These are phyloP conservation scores for Drosophila parthenogenetica DNA, from an alignment of 2,888 invertebrate species.

Conservation along the genomic window DNA sequence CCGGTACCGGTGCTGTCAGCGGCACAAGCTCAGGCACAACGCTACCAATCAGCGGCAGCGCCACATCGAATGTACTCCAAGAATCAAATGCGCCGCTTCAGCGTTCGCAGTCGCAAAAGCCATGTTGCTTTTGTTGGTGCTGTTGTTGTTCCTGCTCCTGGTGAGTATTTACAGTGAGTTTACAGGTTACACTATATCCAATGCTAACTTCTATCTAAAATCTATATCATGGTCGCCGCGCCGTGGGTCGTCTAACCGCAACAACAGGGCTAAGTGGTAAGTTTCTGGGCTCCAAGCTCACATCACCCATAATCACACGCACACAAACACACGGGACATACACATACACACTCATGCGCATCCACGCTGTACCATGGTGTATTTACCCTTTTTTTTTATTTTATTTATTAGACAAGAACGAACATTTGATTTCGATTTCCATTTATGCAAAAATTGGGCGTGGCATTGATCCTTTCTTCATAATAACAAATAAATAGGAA, in stretches of 20 bases:
- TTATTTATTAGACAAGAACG: no score
- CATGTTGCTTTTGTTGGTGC: slow-evolving; percentile 89
- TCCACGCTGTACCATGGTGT: slow-evolving; percentile 34
- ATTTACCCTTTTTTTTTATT: no score
- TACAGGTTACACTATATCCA: slow-evolving; percentile 1
- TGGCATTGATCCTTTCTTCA: no score
- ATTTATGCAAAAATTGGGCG: no score
- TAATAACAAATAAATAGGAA: no score
- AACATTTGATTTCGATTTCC: no score
- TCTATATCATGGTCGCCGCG: slow-evolving; percentile 26
- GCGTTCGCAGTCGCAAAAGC: slow-evolving; percentile 86
- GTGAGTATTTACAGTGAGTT: slow-evolving; percentile 84
- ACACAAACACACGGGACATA: slow-evolving; percentile 8
- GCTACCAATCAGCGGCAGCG: slow-evolving; percentile 53
- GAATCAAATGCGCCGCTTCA: slow-evolving; percentile 82
- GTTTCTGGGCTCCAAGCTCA: slow-evolving; percentile 59
- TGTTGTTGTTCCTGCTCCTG: slow-evolving; percentile 90
- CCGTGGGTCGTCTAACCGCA: slow-evolving; percentile 51
- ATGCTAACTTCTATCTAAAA: slow-evolving; percentile 9
- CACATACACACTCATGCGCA: slow-evolving; percentile 14
- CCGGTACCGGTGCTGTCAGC: slow-evolving; percentile 66
- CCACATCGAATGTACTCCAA: slow-evolving; percentile 81
- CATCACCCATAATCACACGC: background rate
- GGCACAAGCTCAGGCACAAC: slow-evolving; percentile 66
- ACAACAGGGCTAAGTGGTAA: slow-evolving; percentile 84